These are phyloP conservation scores for Archips crataeganus DNA, from an alignment of 2,888 invertebrate species.

Conservation along the genomic window DNA sequence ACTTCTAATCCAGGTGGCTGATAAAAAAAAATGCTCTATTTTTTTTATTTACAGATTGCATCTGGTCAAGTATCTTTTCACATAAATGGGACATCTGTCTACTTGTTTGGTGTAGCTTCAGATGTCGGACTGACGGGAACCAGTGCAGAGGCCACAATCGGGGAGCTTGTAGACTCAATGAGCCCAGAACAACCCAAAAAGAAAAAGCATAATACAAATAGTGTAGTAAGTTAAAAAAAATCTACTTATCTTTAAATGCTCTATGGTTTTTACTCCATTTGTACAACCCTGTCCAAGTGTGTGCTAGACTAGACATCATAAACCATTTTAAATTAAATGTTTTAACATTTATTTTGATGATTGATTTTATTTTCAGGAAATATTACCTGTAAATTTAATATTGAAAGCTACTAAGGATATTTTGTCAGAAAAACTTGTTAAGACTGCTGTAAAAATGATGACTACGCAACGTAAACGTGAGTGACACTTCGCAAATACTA, in stretches of 20 bases:
- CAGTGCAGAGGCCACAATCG: constrained; percentile 80
- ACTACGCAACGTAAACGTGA: constrained; percentile 88
- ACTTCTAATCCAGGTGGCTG: no score
- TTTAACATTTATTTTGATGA: neutral
- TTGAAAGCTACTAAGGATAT: constrained; percentile 87
- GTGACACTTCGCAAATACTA: constrained; percentile 45
- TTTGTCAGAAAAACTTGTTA: constrained; percentile 80
- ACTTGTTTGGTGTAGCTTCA: constrained; percentile 87
- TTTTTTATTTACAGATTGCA: constrained; percentile 80
- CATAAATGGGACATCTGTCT: constrained; percentile 87
- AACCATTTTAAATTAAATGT: no score
- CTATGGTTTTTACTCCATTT: no score
- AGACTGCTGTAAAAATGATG: constrained; percentile 86
- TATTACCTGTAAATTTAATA: constrained; percentile 86
- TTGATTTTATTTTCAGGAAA: constrained; percentile 77
- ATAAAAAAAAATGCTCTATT: no score
- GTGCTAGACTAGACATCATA: no score
- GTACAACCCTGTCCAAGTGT: no score
- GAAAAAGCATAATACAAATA: constrained; percentile 71
- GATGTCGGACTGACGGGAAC: constrained; percentile 85
- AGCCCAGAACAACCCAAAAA: constrained; percentile 78
- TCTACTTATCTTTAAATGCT: neutral
- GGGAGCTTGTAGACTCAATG: constrained; percentile 79
- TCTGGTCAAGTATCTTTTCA: constrained; percentile 91
- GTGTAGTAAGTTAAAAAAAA: constrained; percentile 63